phyloP scores from a whole-genome alignment of 2,113 vertebrate genomes.

The Ascaphus truei region DNA sequence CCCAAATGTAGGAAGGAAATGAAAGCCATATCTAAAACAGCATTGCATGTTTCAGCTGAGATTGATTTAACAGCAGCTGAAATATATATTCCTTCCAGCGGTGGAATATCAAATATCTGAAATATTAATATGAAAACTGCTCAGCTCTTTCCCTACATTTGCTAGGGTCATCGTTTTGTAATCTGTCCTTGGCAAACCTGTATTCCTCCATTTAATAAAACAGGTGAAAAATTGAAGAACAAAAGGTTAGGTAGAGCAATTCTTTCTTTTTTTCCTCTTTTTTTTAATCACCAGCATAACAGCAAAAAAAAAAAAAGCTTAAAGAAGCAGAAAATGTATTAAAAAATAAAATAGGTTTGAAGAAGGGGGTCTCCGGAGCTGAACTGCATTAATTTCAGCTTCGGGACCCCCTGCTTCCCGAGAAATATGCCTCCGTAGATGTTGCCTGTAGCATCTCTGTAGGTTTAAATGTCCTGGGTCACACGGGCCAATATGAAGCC shows the following conservation, averaged over 20 bases:
- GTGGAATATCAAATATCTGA: neutral
- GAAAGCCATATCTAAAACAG: neutral
- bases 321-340: no score
- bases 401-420: no score
- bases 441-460: no score
- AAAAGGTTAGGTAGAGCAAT: neutral
- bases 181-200: neutral
- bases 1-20: neutral
- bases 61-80: slow-evolving; percentile 2
- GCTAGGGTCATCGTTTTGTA: slow-evolving; percentile 5
- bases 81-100: neutral
- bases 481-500: no score
- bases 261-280: neutral
- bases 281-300: no score
- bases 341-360: no score
- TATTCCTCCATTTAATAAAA: neutral
- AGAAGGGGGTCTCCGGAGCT: no score
- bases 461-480: no score
- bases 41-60: neutral
- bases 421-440: no score
- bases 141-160: slow-evolving; percentile 3
- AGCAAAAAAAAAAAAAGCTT: no score
- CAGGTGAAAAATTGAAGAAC: slow-evolving; percentile 1
- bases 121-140: slow-evolving; percentile 5
- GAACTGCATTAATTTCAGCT: no score